Evolutionary conservation across 2,113 vertebrate species (phyloP).

Genomic region (Coracopsis vasa): DNA sequence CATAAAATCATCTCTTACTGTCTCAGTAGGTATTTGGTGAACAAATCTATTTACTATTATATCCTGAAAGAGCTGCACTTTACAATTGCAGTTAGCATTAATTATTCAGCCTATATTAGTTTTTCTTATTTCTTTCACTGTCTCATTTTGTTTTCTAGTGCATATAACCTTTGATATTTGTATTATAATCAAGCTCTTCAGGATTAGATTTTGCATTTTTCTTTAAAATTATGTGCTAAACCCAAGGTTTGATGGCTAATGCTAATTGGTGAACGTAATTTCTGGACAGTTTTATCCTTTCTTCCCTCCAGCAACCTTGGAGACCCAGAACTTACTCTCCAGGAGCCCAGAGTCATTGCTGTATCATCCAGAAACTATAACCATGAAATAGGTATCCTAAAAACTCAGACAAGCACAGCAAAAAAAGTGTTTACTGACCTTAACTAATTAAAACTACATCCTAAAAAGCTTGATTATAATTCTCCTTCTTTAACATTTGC

Average conservation of each 20-base stretch:
- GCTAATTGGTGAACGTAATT: neutral
- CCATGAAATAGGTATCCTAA: neutral
- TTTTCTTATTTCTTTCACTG: neutral
- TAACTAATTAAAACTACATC: neutral
- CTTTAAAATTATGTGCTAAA: neutral
- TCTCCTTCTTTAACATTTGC: neutral
- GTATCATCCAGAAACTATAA: neutral
- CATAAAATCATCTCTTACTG: neutral
- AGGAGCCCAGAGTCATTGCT: neutral
- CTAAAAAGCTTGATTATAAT: neutral
- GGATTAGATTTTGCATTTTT: neutral
- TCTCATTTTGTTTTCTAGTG: neutral
- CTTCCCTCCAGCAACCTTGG: neutral
- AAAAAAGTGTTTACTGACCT: neutral
- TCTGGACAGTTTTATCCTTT: neutral
- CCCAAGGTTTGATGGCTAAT: neutral
- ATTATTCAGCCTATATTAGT: neutral
- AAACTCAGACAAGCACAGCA: neutral
- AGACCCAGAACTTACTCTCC: neutral
- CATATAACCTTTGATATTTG: neutral
- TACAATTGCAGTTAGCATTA: neutral
- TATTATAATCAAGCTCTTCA: neutral
- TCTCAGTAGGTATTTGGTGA: slow-evolving; percentile 6
- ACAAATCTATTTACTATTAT: neutral
- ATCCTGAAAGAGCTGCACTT: neutral